phyloP scores from a whole-genome alignment of 2,888 invertebrate genomes.

The Netelia fuscicornis region DNA sequence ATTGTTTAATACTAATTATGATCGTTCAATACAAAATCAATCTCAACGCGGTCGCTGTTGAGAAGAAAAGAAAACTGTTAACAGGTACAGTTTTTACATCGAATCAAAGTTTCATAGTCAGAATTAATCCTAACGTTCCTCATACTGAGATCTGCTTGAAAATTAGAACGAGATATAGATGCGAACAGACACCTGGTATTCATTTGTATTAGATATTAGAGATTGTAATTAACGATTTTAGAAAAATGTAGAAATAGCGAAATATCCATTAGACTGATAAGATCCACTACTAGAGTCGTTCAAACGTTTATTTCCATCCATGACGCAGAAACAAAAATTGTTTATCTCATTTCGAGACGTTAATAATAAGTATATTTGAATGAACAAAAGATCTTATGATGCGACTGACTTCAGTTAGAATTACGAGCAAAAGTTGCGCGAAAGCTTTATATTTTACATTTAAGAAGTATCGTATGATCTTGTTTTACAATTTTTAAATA shows the following conservation, averaged over 20 bases:
- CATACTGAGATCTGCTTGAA: conserved; percentile 10
- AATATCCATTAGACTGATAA: conserved; percentile 55
- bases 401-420: conserved; percentile 33
- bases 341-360: conserved; percentile 20
- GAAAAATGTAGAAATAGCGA: conserved; percentile 61
- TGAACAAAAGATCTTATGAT: conserved; percentile 45
- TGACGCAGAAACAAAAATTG: conserved; percentile 26
- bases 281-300: conserved; percentile 41
- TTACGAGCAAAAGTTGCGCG: conserved; percentile 17
- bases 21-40: not conserved
- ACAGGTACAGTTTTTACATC: not conserved
- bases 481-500: conserved; percentile 71
- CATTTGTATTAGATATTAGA: conserved; percentile 78
- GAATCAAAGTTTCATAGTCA: not conserved
- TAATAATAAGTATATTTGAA: conserved; percentile 11
- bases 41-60: not conserved
- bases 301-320: conserved; percentile 55
- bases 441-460: conserved; percentile 58
- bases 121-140: not conserved
- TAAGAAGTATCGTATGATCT: conserved; percentile 22
- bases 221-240: conserved; percentile 65
- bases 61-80: not conserved
- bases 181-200: conserved; percentile 75
- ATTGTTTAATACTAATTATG: not conserved
- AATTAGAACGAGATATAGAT: conserved; percentile 49